A percentile compares a stretch with the other conserved stretches of the same genome.
Conservation (phyloP, 2,797 vertebrate species). For the Clamator glandarius region DNA sequence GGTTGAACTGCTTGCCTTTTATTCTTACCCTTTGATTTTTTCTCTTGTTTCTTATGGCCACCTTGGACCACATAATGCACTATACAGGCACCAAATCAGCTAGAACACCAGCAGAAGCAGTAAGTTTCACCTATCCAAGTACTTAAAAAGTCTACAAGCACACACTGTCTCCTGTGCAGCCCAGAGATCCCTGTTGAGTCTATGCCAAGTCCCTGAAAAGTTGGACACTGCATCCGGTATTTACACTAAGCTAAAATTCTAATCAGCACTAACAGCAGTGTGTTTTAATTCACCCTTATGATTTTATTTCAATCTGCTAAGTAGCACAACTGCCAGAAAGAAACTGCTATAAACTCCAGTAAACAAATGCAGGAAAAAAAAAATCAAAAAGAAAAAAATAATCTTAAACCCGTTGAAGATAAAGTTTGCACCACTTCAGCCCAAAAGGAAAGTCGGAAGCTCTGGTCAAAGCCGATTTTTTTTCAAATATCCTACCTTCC, state of each 20-base stretch:
- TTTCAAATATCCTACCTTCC: slow-evolving; percentile 40
- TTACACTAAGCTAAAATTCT: slow-evolving; percentile 86
- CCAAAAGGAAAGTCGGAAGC: slow-evolving; percentile 48
- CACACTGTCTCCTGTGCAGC: slow-evolving; percentile 78
- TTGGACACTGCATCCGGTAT: slow-evolving; percentile 84
- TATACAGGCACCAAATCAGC: slow-evolving; percentile 58
- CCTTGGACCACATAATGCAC: slow-evolving; percentile 50
- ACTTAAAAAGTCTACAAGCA: slow-evolving; percentile 76
- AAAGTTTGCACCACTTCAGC: slow-evolving; percentile 75
- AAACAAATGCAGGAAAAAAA: slow-evolving; percentile 79
- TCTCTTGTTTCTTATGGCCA: background rate
- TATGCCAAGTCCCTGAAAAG: slow-evolving; percentile 82
- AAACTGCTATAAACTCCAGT: slow-evolving; percentile 84
- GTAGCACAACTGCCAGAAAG: slow-evolving; percentile 84
- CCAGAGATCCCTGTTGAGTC: slow-evolving; percentile 79
- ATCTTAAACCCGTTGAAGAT: slow-evolving; percentile 77
- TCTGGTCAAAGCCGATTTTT: slow-evolving; percentile 29
- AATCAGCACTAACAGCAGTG: slow-evolving; percentile 84
- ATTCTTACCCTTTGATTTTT: background rate
- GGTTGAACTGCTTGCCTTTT: slow-evolving; percentile 5
- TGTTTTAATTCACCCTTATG: slow-evolving; percentile 86
- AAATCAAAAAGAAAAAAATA: background rate
- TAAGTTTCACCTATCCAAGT: slow-evolving; percentile 76
- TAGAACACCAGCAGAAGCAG: slow-evolving; percentile 56
- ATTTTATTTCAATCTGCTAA: slow-evolving; percentile 86